Conservation (phyloP, 2,113 vertebrate genomes). For the Platysternon megacephalum region DNA sequence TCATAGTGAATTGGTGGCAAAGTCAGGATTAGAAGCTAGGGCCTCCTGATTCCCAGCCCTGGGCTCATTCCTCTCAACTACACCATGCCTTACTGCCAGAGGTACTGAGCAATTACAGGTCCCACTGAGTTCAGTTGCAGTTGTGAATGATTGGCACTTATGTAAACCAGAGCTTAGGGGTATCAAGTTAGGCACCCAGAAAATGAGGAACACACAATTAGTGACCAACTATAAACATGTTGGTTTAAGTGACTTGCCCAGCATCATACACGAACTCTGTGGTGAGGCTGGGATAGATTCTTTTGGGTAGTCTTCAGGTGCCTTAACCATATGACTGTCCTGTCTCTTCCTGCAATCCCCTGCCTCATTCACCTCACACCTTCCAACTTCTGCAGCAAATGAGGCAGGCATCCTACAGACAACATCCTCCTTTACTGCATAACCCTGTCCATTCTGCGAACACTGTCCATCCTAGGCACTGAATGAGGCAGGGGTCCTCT, state of each 20-base stretch:
- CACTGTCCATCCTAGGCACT: not conserved
- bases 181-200: not conserved
- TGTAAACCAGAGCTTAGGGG: not conserved
- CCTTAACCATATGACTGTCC: not conserved
- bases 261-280: not conserved
- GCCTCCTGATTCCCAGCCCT: not conserved
- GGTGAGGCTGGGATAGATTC: not conserved
- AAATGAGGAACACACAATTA: not conserved
- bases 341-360: not conserved
- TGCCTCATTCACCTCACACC: not conserved
- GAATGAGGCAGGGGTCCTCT: not conserved
- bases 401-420: not conserved
- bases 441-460: not conserved
- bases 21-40: not conserved
- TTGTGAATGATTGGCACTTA: not conserved
- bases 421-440: not conserved
- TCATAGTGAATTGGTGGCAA: not conserved
- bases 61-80: not conserved
- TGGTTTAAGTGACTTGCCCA: not conserved
- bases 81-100: not conserved
- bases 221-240: not conserved
- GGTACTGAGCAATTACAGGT: not conserved
- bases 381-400: not conserved
- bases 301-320: not conserved
- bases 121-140: not conserved